Conservation (phyloP, 1,140 invertebrate genomes). For the Drosophila nasuta region DNA sequence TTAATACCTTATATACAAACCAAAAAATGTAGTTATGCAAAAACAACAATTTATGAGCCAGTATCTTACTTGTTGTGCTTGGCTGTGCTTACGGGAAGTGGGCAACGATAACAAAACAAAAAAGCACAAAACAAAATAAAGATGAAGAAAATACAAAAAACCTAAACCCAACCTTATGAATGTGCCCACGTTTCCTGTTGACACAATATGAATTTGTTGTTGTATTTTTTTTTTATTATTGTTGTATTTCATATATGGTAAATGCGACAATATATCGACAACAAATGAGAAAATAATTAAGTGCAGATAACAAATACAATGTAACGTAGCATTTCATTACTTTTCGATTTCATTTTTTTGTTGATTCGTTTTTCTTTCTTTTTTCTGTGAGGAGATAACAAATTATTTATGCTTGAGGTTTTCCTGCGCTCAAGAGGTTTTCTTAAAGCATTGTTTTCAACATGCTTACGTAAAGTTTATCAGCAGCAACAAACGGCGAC, state of each 20-base stretch:
- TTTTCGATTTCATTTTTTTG: background rate
- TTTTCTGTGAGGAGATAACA: slow-evolving; percentile 25
- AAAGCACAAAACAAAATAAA: slow-evolving; percentile 35
- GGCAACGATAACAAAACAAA: slow-evolving; percentile 54
- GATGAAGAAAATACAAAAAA: background rate
- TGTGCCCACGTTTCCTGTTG: slow-evolving; percentile 72
- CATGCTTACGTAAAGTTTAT: slow-evolving; percentile 52
- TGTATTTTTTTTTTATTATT: background rate
- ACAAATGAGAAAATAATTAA: slow-evolving; percentile 61
- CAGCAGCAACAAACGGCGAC: slow-evolving; percentile 42
- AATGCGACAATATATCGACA: slow-evolving; percentile 21
- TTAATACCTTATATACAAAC: too few relatives aligned
- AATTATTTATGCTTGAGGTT: slow-evolving; percentile 48
- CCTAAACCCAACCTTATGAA: slow-evolving; percentile 61
- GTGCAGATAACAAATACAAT: slow-evolving; percentile 41
- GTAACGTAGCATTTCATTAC: background rate
- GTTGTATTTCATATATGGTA: slow-evolving; percentile 17
- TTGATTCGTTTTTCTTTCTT: background rate
- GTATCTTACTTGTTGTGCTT: background rate
- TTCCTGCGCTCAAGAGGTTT: slow-evolving; percentile 37
- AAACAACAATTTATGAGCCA: background rate
- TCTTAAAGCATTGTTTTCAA: slow-evolving; percentile 23
- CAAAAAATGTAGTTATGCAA: too few relatives aligned
- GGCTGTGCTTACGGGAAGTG: slow-evolving; percentile 51
- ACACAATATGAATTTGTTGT: slow-evolving; percentile 29